Conservation (phyloP, 2,113 vertebrate species). For the Phyllostomus hastatus region DNA sequence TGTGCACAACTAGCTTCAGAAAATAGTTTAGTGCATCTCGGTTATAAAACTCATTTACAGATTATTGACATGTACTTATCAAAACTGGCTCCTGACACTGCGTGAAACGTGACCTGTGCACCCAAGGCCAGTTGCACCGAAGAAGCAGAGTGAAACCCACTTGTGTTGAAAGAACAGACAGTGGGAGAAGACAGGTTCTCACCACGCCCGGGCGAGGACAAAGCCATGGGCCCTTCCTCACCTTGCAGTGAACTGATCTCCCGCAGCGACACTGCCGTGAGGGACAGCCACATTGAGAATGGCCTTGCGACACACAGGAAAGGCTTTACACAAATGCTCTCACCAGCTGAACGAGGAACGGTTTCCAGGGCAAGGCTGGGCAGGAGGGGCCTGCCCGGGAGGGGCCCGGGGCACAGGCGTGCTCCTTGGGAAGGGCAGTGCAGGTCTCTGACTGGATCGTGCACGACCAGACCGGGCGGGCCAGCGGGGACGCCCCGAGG, state of each 20-base stretch:
- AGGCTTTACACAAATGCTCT: neutral
- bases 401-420: neutral
- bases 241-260: neutral
- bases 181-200: neutral
- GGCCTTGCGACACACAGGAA: rapidly evolving
- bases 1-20: constrained; percentile 19
- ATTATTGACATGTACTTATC: constrained; percentile 51
- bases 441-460: rapidly evolving
- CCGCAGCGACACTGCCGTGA: rapidly evolving
- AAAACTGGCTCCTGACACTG: constrained; percentile 37
- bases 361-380: neutral
- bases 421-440: rapidly evolving
- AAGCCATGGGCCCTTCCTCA: neutral
- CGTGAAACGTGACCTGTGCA: neutral
- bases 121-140: neutral
- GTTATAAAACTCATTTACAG: constrained; percentile 64
- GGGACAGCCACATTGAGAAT: neutral
- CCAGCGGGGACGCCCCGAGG: rapidly evolving
- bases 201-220: rapidly evolving
- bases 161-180: neutral
- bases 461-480: neutral
- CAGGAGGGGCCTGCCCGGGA: neutral
- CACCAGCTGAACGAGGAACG: neutral
- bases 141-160: neutral
- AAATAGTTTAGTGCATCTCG: constrained; percentile 62